A percentile compares a stretch with the other conserved stretches of the same genome.
phyloP scores from a whole-genome alignment of 2,113 vertebrate genomes.

The Cryptotis parvus region DNA sequence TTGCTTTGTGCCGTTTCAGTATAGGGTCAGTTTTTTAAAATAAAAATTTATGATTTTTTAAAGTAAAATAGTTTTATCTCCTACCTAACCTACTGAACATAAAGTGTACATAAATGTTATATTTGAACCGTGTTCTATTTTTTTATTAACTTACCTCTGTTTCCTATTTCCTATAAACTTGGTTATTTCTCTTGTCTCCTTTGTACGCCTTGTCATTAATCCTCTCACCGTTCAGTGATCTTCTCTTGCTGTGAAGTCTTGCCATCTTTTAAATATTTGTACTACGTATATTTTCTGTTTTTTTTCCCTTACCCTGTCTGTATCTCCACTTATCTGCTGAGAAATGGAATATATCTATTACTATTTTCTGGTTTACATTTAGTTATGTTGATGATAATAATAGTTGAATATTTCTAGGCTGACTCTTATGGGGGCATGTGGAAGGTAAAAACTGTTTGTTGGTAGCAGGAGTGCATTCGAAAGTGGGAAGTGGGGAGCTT shows the following conservation, averaged over 20 bases:
- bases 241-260: not conserved
- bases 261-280: not conserved
- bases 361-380: slow-evolving; percentile 34
- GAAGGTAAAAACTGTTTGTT: slow-evolving; percentile 50
- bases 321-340: not conserved
- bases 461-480: slow-evolving; percentile 34
- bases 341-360: slow-evolving; percentile 54
- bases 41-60: slow-evolving; percentile 36
- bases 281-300: not conserved
- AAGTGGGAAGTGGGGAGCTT: slow-evolving; percentile 53
- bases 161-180: not conserved
- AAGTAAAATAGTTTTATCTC: slow-evolving; percentile 20
- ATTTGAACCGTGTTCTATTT: not conserved
- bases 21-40: not conserved
- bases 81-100: slow-evolving; percentile 31
- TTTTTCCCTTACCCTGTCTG: not conserved
- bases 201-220: slow-evolving; percentile 16
- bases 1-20: not conserved
- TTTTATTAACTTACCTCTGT: not conserved
- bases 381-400: slow-evolving; percentile 22
- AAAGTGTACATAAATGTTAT: slow-evolving; percentile 26
- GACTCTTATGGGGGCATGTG: not conserved
- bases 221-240: not conserved
- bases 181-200: not conserved
- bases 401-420: slow-evolving; percentile 42